Conservation (phyloP, 2,797 vertebrate species). For the Prunella strophiata region DNA sequence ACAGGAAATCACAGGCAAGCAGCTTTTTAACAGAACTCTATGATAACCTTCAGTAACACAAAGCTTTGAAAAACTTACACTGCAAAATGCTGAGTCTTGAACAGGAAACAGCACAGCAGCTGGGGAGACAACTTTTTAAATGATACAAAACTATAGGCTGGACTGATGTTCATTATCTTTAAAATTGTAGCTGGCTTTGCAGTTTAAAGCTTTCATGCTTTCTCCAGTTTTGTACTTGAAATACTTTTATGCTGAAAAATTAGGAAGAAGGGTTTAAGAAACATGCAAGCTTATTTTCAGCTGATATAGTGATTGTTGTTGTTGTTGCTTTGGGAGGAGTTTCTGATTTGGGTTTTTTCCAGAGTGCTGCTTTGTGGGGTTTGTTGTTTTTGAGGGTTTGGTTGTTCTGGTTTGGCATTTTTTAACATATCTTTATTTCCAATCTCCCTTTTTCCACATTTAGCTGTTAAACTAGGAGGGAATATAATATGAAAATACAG, state of each 20-base stretch:
- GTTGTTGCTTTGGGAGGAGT: rapidly evolving
- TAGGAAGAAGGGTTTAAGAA: not conserved
- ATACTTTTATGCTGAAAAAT: not conserved
- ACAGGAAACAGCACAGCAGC: not conserved
- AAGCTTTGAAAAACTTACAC: not conserved
- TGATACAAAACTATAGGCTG: not conserved
- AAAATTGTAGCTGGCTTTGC: not conserved
- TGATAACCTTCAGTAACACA: not conserved
- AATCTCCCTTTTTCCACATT: not conserved
- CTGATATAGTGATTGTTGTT: not conserved
- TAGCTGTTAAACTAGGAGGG: not conserved
- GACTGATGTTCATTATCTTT: not conserved
- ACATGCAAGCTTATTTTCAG: not conserved
- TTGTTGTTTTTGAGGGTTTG: not conserved
- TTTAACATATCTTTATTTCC: not conserved
- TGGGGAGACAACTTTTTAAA: not conserved
- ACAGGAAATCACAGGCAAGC: not conserved
- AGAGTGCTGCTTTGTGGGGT: not conserved
- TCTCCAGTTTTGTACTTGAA: not conserved
- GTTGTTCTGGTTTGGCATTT: not conserved
- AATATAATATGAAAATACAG: not conserved
- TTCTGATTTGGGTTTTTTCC: rapidly evolving
- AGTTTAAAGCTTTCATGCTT: not conserved
- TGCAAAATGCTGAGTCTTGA: not conserved
- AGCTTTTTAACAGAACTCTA: not conserved